Evolutionary conservation across 2,113 vertebrate genomes (phyloP), one percentile per base, ranked within the genome.

Genomic region (Phalacrocorax aristotelis): DNA sequence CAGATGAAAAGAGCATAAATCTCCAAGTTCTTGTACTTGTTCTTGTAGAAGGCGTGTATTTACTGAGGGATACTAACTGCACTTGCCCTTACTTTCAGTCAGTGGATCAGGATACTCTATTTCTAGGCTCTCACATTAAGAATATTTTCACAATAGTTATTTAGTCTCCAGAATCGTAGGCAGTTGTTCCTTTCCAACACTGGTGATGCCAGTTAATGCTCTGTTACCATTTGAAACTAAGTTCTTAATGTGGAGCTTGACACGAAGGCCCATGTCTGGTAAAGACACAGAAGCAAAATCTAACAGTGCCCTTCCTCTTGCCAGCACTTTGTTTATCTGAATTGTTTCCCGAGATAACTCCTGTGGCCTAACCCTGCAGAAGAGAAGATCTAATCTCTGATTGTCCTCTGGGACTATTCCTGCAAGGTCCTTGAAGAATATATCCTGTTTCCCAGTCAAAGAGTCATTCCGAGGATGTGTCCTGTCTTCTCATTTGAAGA

Each of bases 361-460:
- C 98, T 97, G 97, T 98, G 96, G 97, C 97, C 94, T 98, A 97
- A 94, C 97, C 95, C 90, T 88, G 81, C 42, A 75, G 93, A 96
- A 97, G 93, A 98, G 96, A 97, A 96, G 97, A 97, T 97, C 88
- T 96, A 46, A 91, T 97, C 90, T 96, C 89, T 83, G 49, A 76
- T 95, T 95, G 61, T 97, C 96, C 81, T 79, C 6, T 42, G 96
- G 92, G 94, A 95, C 89, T 93, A 89, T 92, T 96, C 93, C 94
- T 82, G 51, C 92, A 93, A 97, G 96, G 86, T 97, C 96, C 97
- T 98, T 97, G 96, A 96, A 97, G 96, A 98, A 97, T 96, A 94
- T 96, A 98, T 98, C 98, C 98, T 98, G 98, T 98, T 98, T 98
- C 92, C 92, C 92, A 88, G 71, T 96, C 95, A 98, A 92, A 98